Evolutionary conservation across 2,888 invertebrate species (phyloP), one percentile per base, ranked within the genome.

Genomic region (Neuroscelio doddi): DNA sequence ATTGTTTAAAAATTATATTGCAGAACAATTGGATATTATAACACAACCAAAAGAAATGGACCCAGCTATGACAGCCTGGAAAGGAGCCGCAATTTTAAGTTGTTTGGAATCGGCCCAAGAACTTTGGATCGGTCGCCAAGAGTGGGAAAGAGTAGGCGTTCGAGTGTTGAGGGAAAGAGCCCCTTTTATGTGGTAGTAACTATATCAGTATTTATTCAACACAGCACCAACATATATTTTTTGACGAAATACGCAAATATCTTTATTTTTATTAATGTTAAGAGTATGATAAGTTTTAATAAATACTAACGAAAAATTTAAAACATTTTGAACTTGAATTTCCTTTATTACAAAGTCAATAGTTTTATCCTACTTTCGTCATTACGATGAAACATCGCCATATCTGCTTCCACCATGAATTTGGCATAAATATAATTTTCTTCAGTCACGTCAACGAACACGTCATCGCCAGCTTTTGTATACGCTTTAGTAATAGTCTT

Each of bases 91-190:
- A 0, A 93, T 97, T 7, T 90, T 97, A 89, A 94, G 96, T 0
- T 95, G 96, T 74, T 85, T 97, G 58, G 97, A 97, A 81, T 95
- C 96, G 0, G 94, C 96, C 0, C 93, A 94, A 66, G 97, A 97
- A 80, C 84, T 97, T 5, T 97, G 97, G 97, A 95, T 97, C 34
- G 89, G 90, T 52, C 90, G 91, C 59, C 86, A 86, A 24, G 97
- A 97, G 84, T 97, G 97, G 96, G 90, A 90, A 71, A 92, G 92
- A 70, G 90, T 88, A 81, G 96, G 96, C 0, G 90, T 96, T 1
- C 90, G 93, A 76, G 88, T 96, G 73, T 86, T 98, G 56, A 88
- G 97, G 73, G 97, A 97, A 85, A 88, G 95, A 77, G 96, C 96
- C 1, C 95, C 96, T 1, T 97, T 97, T 85, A 92, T 93, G 82